Conservation (phyloP, 2,797 vertebrate species). For the Coilia nasus region DNA sequence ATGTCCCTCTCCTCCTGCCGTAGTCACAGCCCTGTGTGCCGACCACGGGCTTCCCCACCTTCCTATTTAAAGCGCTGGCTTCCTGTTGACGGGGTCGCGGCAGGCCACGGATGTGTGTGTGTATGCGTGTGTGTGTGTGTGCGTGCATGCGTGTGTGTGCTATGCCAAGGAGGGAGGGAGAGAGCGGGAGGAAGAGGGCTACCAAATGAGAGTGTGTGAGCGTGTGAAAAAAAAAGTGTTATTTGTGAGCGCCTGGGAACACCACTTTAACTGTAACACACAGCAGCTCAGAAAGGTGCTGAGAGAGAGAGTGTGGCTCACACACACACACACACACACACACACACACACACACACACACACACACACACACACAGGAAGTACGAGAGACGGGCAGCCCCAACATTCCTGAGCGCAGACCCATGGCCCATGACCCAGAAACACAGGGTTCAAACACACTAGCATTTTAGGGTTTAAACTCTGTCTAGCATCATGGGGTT, state of each 20-base stretch:
- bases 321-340: too few species aligned
- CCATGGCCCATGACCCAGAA: too few species aligned
- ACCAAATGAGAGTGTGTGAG: background rate
- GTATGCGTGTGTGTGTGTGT: slow-evolving; percentile 12
- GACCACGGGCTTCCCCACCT: slow-evolving; percentile 14
- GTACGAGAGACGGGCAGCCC: too few species aligned
- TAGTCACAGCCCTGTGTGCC: background rate
- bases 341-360: too few species aligned
- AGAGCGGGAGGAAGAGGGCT: background rate
- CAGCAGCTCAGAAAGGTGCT: slow-evolving; percentile 1
- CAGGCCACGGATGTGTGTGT: background rate
- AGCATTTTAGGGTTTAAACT: too few species aligned
- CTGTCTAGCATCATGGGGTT: too few species aligned
- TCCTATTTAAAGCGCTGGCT: slow-evolving; percentile 8
- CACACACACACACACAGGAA: too few species aligned
- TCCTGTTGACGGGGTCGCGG: background rate
- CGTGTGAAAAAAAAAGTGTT: slow-evolving; percentile 4
- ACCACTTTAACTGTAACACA: background rate
- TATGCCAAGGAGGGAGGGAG: background rate
- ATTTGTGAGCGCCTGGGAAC: slow-evolving; percentile 17
- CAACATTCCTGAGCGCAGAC: too few species aligned
- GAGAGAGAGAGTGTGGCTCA: slow-evolving; percentile 13
- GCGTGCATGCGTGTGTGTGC: slow-evolving; percentile 40
- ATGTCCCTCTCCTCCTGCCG: background rate
- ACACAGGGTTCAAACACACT: too few species aligned